phyloP scores from a whole-genome alignment of 2,797 vertebrate genomes.

The Bradypus variegatus region DNA sequence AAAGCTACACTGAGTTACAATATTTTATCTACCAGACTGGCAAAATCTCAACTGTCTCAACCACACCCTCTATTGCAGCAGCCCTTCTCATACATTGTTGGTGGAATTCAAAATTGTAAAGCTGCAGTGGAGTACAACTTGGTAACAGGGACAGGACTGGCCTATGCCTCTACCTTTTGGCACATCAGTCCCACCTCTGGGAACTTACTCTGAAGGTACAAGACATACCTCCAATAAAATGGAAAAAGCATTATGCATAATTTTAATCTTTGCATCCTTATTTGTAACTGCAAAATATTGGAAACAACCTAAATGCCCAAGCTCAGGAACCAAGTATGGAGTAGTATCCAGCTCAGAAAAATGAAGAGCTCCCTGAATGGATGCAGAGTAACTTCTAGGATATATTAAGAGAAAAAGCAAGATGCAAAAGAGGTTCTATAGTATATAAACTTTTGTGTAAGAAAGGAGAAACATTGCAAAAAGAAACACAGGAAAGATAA shows the following conservation, averaged over 20 bases:
- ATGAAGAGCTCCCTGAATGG: no score
- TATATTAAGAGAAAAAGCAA: not conserved
- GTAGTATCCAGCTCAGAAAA: not conserved
- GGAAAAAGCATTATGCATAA: not conserved
- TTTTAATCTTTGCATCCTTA: not conserved
- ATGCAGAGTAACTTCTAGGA: not conserved
- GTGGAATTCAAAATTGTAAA: not conserved
- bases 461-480: not conserved
- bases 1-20: not conserved
- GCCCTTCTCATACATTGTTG: not conserved
- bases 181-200: not conserved
- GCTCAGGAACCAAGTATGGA: not conserved
- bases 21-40: not conserved
- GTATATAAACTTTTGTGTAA: not conserved
- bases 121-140: not conserved
- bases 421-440: not conserved
- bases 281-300: not conserved
- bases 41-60: not conserved
- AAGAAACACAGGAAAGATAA: not conserved
- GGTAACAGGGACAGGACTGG: not conserved
- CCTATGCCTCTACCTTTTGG: not conserved
- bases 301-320: not conserved
- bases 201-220: not conserved
- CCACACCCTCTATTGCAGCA: not conserved
- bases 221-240: not conserved